Conservation (phyloP, 1,140 invertebrate genomes). For the Helicorthomorpha holstii region DNA sequence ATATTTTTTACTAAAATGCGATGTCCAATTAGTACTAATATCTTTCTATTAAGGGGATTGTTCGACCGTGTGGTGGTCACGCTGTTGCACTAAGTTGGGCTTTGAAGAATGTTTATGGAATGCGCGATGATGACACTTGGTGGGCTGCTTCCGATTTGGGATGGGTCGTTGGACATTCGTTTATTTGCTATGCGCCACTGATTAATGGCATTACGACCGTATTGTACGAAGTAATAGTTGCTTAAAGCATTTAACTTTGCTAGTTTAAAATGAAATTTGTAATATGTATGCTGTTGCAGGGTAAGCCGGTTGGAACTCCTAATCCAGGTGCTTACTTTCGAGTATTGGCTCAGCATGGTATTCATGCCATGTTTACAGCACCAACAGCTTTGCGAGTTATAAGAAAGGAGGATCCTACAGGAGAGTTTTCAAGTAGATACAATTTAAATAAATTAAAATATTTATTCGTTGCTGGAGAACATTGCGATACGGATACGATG, state of each 20-base stretch:
- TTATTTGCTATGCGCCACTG: constrained; percentile 80
- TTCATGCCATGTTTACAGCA: constrained; percentile 69
- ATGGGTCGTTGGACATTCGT: constrained; percentile 89
- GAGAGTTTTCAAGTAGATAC: constrained; percentile 33
- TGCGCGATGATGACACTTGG: constrained; percentile 66
- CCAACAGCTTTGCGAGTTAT: constrained; percentile 77
- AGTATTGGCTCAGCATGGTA: constrained; percentile 68
- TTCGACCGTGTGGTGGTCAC: constrained; percentile 70
- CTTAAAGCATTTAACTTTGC: too few relatives aligned
- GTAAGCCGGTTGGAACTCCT: constrained; percentile 82
- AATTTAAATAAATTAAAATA: constrained; percentile 40
- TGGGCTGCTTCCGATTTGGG: constrained; percentile 68
- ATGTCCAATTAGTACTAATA: constrained; percentile 23
- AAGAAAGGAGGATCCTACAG: constrained; percentile 45
- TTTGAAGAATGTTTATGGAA: constrained; percentile 63
- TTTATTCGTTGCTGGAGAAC: constrained; percentile 81
- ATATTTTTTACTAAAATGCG: background rate
- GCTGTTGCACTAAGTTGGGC: constrained; percentile 67
- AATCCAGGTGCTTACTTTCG: constrained; percentile 80
- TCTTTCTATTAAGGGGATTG: constrained; percentile 44
- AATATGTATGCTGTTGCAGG: too few relatives aligned
- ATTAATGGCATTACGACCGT: constrained; percentile 63
- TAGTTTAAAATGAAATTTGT: too few relatives aligned
- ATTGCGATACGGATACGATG: constrained; percentile 81
- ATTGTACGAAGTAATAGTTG: constrained; percentile 55